phyloP scores from a whole-genome alignment of 1,140 invertebrate species.

The Leguminivora glycinivorella region DNA sequence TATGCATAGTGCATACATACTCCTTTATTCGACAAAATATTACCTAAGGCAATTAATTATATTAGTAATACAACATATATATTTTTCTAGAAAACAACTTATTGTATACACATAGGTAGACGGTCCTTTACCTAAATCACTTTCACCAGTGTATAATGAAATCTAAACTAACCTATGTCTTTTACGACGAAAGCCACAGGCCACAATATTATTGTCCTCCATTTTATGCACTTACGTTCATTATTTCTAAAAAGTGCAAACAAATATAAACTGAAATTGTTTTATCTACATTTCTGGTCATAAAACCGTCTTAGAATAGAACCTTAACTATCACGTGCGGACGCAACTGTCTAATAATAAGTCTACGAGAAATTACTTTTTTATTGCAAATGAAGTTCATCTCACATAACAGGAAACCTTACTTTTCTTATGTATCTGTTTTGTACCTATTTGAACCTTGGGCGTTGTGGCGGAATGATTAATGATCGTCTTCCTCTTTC shows the following conservation, averaged over 20 bases:
- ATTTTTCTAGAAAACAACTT: no score
- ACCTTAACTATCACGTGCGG: neutral
- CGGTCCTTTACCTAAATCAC: neutral
- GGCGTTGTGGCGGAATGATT: conserved; percentile 33
- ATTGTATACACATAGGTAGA: no score
- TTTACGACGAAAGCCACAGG: conserved; percentile 12
- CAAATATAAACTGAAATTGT: neutral
- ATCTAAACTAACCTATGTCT: neutral
- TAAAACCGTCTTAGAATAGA: neutral
- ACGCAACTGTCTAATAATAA: neutral
- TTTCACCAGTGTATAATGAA: neutral
- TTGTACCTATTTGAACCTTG: conserved; percentile 25
- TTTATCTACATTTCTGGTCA: neutral
- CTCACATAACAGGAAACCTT: conserved; percentile 21
- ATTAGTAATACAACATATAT: no score
- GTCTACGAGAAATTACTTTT: conserved; percentile 10
- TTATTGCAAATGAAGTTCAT: conserved; percentile 29
- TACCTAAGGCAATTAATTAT: no score
- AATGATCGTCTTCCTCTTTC: conserved; percentile 37
- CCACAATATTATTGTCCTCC: neutral
- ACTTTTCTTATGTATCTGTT: conserved; percentile 7
- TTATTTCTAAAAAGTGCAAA: neutral
- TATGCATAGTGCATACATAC: no score
- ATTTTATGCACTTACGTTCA: neutral
- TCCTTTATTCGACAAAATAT: no score